phyloP scores from a whole-genome alignment of 2,888 invertebrate genomes.

The Dione juno region DNA sequence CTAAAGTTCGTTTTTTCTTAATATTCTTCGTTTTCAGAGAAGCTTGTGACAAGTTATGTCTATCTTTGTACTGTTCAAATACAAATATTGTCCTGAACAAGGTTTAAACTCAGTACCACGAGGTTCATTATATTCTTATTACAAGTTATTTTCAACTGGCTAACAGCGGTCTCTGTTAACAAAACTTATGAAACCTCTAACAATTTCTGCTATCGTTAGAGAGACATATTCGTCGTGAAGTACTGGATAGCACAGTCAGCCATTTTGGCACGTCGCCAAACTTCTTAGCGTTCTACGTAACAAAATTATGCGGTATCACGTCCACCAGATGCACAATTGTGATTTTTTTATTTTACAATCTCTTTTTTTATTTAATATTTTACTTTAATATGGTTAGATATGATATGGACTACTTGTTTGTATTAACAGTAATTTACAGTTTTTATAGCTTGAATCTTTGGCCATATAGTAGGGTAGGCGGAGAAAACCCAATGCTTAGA shows the following conservation, averaged over 20 bases:
- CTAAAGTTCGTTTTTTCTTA: no score
- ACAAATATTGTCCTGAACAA: neutral
- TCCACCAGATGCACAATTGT: conserved; percentile 46
- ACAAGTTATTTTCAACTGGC: neutral
- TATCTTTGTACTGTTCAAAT: neutral
- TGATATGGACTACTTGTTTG: neutral
- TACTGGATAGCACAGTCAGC: conserved; percentile 13
- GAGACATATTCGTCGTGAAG: conserved; percentile 5
- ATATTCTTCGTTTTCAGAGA: no score
- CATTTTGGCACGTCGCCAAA: conserved; percentile 46
- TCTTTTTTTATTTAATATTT: conserved; percentile 34
- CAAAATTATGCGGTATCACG: conserved; percentile 53
- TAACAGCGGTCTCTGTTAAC: neutral
- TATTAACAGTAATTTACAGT: no score
- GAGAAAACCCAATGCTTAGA: no score
- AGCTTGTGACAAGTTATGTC: no score
- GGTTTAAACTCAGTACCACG: neutral
- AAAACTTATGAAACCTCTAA: conserved; percentile 4
- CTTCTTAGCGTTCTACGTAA: conserved; percentile 38
- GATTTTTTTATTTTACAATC: conserved; percentile 36
- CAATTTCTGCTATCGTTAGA: conserved; percentile 13
- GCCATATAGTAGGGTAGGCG: no score
- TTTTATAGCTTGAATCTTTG: no score
- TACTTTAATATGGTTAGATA: conserved; percentile 5
- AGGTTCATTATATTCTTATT: neutral